phyloP scores from a whole-genome alignment of 2,113 vertebrate species.

The Gambusia affinis region DNA sequence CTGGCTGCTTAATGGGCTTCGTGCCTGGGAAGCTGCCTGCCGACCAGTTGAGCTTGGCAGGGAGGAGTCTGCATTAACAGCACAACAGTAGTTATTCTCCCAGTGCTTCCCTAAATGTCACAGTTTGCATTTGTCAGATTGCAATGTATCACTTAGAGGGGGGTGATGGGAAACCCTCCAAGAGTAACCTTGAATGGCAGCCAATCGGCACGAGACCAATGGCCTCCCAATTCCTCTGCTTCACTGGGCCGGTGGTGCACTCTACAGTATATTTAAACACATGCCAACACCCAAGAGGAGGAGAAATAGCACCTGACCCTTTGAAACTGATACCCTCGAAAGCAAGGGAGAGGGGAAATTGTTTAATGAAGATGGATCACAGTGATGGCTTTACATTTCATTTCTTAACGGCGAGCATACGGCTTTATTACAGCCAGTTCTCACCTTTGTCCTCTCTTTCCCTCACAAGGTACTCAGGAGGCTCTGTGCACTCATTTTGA shows the following conservation, averaged over 20 bases:
- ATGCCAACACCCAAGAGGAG: constrained; percentile 69
- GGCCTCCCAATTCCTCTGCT: constrained; percentile 67
- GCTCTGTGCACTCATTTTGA: constrained; percentile 61
- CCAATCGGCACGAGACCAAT: constrained; percentile 78
- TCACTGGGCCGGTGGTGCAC: constrained; percentile 54
- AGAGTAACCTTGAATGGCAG: constrained; percentile 81
- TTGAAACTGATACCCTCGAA: constrained; percentile 78
- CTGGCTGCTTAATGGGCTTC: constrained; percentile 62
- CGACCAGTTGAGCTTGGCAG: constrained; percentile 68
- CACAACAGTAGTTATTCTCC: constrained; percentile 74
- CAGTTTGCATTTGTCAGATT: constrained; percentile 82
- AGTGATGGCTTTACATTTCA: constrained; percentile 83
- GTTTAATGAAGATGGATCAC: constrained; percentile 86
- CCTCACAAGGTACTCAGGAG: constrained; percentile 61
- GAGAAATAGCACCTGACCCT: constrained; percentile 76
- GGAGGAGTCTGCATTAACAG: constrained; percentile 64
- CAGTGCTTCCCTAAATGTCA: constrained; percentile 79
- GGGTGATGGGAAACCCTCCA: constrained; percentile 78
- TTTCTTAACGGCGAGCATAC: constrained; percentile 84
- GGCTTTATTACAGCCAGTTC: constrained; percentile 83
- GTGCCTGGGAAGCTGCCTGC: constrained; percentile 59
- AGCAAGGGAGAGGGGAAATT: constrained; percentile 79
- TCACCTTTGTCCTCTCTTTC: constrained; percentile 78
- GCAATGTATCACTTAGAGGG: constrained; percentile 82
- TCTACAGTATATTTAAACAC: constrained; percentile 78